Conservation (phyloP, 35 echinoderm and acorn worm genomes). For the Anneissia japonica region DNA sequence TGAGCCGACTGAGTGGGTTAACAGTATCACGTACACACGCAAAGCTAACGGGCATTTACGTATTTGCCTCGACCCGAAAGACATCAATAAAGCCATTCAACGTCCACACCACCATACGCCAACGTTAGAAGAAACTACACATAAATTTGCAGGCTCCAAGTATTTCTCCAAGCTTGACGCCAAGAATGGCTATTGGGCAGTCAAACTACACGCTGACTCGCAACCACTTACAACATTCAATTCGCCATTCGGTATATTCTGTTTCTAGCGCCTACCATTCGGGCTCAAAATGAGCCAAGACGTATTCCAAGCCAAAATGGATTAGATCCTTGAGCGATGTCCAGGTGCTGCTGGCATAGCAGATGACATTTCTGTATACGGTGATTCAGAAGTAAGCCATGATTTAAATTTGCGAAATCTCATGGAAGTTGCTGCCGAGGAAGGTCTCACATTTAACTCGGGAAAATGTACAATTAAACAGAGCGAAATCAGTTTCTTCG, state of each 20-base stretch:
- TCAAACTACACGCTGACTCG: constrained; percentile 36
- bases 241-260: constrained; percentile 37
- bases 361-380: constrained; percentile 2
- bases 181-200: constrained; percentile 66
- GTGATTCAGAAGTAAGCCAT: neutral
- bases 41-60: constrained; percentile 21
- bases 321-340: constrained; percentile 25
- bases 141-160: constrained; percentile 19
- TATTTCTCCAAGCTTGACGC: constrained; percentile 61
- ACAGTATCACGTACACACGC: neutral
- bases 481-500: too few relatives aligned
- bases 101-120: constrained; percentile 42
- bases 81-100: constrained; percentile 40
- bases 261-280: constrained; percentile 34
- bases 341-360: constrained; percentile 14
- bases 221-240: constrained; percentile 59
- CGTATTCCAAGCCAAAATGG: constrained; percentile 32
- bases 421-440: neutral
- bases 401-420: neutral
- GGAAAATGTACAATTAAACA: too few relatives aligned
- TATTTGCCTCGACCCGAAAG: constrained; percentile 26
- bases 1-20: neutral
- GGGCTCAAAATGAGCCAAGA: constrained; percentile 37
- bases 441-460: neutral
- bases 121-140: constrained; percentile 53